Evolutionary conservation across 2,113 vertebrate species (phyloP), one percentile per base, ranked within the genome.

Genomic region (Bolborhynchus lineola): DNA sequence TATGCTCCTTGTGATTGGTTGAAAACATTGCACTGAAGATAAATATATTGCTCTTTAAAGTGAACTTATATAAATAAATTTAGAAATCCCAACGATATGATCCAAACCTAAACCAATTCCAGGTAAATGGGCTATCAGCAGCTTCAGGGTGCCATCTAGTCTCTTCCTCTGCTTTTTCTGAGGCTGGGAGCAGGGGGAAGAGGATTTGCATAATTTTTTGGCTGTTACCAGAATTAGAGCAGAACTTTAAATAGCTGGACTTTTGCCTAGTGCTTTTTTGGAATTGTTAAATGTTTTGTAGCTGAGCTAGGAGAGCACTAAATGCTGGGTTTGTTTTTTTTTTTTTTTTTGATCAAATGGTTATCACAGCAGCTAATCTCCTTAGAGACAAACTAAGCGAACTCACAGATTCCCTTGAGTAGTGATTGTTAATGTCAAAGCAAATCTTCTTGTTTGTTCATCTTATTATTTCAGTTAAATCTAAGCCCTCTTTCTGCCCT

Each of bases 361-460:
- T 39, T 97, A 94, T 86, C 69, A 6, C 82, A 72, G 59, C 35
- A 86, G 57, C 97, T 95, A 93, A 95, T 95, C 91, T 81, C 94
- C 86, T 95, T 90, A 86, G 94, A 91, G 90, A 86, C 86, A 92
- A 82, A 88, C 59, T 74, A 88, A 93, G 67, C 89, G 96, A 93
- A 91, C 57, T 33, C 62, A 50, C 63, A 71, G 57, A 95, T 96
- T 97, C 70, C 78, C 71, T 71, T 89, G 88, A 86, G 82, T 59
- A 59, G 37, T 78, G 59, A 81, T 87, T 93, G 89, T 67, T 91
- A 95, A 92, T 82, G 77, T 89, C 53, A 86, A 68, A 60, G 82
- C 64, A 84, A 94, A 95, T 94, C 91, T 96, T 62, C 86, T 74
- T 94, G 88, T 97, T 97, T 94, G n/a, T 86, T 92, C 94, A 93